These are phyloP conservation scores for Xenentodon cancila DNA, from an alignment of 2,797 vertebrate species.

Conservation along the genomic window DNA sequence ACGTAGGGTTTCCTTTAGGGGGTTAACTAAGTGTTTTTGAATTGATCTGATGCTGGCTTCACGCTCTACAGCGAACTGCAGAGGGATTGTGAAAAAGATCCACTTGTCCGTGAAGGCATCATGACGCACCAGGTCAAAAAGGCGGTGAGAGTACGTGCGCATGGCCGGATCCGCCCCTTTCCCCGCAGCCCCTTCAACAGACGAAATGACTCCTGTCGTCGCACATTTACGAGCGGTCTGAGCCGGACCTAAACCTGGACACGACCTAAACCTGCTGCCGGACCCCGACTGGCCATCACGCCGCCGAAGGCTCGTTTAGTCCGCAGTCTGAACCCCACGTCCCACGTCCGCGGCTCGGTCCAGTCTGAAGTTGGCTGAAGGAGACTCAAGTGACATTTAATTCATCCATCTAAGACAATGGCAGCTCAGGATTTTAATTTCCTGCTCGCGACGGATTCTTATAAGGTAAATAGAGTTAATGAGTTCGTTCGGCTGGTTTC, in stretches of 20 bases:
- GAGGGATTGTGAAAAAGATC: background rate
- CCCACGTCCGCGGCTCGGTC: background rate
- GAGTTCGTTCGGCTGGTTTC: too few species aligned
- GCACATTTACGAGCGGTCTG: background rate
- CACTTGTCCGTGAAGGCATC: conserved; percentile 33
- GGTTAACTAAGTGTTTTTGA: too few species aligned
- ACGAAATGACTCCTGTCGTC: background rate
- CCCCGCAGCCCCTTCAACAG: conserved; percentile 12
- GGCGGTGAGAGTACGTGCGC: conserved; percentile 21
- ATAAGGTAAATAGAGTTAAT: conserved; percentile 75
- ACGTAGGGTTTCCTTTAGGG: too few species aligned
- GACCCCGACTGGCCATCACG: too few species aligned
- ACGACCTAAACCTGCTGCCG: background rate
- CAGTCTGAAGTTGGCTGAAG: background rate
- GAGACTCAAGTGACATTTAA: conserved; percentile 28
- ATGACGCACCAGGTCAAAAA: conserved; percentile 20
- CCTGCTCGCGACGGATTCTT: conserved; percentile 83
- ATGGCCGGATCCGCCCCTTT: conserved; percentile 33
- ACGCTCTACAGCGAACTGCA: too few species aligned
- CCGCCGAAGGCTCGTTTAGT: too few species aligned
- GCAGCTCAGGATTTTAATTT: conserved; percentile 82
- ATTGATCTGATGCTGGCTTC: too few species aligned
- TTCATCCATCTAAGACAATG: conserved; percentile 72
- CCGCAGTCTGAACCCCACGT: fast-evolving
- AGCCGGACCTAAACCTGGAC: background rate